Conservation (phyloP, 2,113 vertebrate genomes). For the Geothlypis trichas region DNA sequence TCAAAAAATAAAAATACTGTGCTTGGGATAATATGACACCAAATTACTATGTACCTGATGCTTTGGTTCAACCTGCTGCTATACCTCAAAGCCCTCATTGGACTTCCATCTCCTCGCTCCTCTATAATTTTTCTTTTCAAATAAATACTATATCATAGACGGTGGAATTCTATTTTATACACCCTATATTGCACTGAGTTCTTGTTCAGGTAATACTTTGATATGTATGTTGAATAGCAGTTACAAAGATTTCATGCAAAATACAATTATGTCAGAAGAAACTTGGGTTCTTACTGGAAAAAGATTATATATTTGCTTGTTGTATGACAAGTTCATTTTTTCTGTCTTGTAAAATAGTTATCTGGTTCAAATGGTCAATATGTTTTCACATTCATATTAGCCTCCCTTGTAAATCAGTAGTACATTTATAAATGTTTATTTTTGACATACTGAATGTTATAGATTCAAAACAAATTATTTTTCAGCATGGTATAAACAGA, state of each 20-base stretch:
- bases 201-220: not conserved
- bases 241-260: not conserved
- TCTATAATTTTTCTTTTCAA: not conserved
- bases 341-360: not conserved
- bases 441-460: not conserved
- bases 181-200: not conserved
- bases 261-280: not conserved
- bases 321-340: not conserved
- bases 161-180: not conserved
- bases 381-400: not conserved
- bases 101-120: not conserved
- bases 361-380: not conserved
- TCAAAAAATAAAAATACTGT: not conserved
- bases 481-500: not conserved
- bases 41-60: not conserved
- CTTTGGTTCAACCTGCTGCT: not conserved
- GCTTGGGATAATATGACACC: not conserved
- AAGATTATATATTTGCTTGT: not conserved
- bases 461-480: slow-evolving; percentile 31
- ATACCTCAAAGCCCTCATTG: not conserved
- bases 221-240: not conserved
- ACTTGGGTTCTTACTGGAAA: not conserved
- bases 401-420: not conserved
- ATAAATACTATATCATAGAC: not conserved
- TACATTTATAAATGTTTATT: slow-evolving; percentile 42